These are phyloP conservation scores for Hexactinellida sp. DNA, from an alignment of 37 sponge, comb jelly and placozoan genomes.

Conservation along the genomic window DNA sequence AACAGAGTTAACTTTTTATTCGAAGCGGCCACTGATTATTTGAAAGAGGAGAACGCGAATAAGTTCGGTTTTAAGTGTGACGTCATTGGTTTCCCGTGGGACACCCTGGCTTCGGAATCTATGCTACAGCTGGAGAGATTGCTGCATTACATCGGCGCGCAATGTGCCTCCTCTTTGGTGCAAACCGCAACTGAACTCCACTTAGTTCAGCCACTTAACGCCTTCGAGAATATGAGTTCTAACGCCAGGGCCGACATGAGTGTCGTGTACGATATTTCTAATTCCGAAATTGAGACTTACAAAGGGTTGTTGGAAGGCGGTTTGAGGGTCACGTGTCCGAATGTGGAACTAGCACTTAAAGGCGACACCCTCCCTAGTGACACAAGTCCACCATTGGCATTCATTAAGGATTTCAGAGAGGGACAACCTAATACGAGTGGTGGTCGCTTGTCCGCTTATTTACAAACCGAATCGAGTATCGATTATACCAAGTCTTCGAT, in stretches of 20 bases:
- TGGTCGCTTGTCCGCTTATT: slow-evolving; percentile 50
- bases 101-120: slow-evolving; percentile 7
- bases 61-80: slow-evolving; percentile 79
- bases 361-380: slow-evolving; percentile 35
- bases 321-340: slow-evolving; percentile 38
- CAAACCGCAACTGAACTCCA: background rate
- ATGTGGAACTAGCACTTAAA: slow-evolving; percentile 34
- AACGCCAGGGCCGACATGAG: background rate
- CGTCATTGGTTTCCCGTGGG: slow-evolving; percentile 78
- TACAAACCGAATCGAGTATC: background rate
- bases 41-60: slow-evolving; percentile 62
- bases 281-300: background rate
- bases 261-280: background rate
- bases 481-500: slow-evolving; percentile 2
- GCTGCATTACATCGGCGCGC: background rate
- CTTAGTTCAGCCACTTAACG: background rate
- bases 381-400: slow-evolving; percentile 34
- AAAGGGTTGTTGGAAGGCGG: slow-evolving; percentile 43
- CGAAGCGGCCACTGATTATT: slow-evolving; percentile 78
- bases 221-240: background rate
- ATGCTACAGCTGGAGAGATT: background rate
- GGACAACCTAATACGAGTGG: slow-evolving; percentile 59
- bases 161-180: background rate
- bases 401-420: slow-evolving; percentile 71
- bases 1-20: slow-evolving; percentile 60